Conservation (phyloP, 2,797 vertebrate species). For the Fringilla coelebs region DNA sequence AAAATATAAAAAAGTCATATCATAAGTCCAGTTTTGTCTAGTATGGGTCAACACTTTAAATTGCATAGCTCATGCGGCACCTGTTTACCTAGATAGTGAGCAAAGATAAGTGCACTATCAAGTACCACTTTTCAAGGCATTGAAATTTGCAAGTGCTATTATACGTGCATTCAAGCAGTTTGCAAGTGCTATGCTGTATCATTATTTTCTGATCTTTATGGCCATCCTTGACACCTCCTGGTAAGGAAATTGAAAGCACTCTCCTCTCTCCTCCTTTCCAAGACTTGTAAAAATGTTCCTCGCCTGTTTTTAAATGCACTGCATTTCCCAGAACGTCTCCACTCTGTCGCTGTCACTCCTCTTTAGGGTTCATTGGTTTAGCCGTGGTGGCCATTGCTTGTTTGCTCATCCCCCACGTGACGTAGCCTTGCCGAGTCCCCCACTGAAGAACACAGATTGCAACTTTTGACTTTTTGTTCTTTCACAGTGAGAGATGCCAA, state of each 20-base stretch:
- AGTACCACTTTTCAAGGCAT: conserved; percentile 91
- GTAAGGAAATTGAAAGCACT: conserved; percentile 64
- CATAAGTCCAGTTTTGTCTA: conserved; percentile 86
- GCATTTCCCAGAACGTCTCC: conserved; percentile 49
- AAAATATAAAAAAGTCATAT: conserved; percentile 90
- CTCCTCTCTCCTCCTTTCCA: conserved; percentile 28
- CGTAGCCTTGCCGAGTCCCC: conserved; percentile 24
- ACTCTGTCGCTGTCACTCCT: not conserved
- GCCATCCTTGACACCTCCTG: conserved; percentile 60
- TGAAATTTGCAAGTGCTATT: conserved; percentile 94
- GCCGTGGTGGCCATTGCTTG: not conserved
- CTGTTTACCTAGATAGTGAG: conserved; percentile 85
- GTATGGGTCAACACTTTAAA: conserved; percentile 90
- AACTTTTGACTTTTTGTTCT: conserved; percentile 33
- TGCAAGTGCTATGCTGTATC: conserved; percentile 87
- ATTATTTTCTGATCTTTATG: conserved; percentile 73
- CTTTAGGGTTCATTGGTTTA: conserved; percentile 54
- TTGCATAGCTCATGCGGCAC: conserved; percentile 99
- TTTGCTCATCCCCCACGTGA: not conserved
- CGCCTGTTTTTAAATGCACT: not conserved
- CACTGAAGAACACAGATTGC: conserved; percentile 39
- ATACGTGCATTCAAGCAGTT: conserved; percentile 86
- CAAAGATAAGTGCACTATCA: conserved; percentile 77
- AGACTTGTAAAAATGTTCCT: conserved; percentile 44
- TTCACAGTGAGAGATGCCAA: conserved; percentile 43